Conservation (phyloP, 2,113 vertebrate species). For the Nansenia antarctica region DNA sequence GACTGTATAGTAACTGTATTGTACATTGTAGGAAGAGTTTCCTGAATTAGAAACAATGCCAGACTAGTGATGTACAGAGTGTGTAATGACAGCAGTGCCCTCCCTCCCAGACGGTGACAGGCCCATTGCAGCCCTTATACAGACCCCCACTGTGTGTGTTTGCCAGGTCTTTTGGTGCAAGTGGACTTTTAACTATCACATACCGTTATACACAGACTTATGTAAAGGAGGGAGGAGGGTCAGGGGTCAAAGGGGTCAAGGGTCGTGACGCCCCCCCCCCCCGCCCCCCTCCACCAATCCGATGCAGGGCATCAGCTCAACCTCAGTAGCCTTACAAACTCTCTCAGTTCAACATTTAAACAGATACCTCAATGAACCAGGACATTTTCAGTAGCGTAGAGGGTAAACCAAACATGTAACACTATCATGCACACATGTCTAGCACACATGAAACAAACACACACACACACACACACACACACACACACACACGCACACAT, state of each 20-base stretch:
- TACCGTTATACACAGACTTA: conserved; percentile 36
- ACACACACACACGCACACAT: conserved; percentile 11
- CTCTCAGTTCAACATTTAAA: conserved; percentile 52
- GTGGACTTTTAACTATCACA: conserved; percentile 29
- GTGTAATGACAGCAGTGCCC: conserved; percentile 49
- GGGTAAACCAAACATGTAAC: conserved; percentile 62
- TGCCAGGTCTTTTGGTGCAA: conserved; percentile 2
- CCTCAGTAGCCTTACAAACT: conserved; percentile 73
- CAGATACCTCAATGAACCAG: conserved; percentile 62
- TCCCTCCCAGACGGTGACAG: conserved; percentile 59
- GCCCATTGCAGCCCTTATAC: conserved; percentile 50
- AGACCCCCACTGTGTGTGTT: conserved; percentile 12
- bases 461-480: background rate
- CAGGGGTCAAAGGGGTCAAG: background rate
- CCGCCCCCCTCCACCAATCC: too few relatives aligned
- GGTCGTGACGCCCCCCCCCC: too few relatives aligned
- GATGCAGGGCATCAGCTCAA: conserved; percentile 64
- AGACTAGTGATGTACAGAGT: conserved; percentile 22
- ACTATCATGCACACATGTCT: too few relatives aligned
- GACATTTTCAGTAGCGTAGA: conserved; percentile 54
- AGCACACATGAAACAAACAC: background rate
- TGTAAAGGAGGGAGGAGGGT: conserved; percentile 6
- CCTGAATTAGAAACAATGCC: conserved; percentile 31
- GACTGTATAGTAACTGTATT: conserved; percentile 36
- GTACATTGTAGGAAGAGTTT: conserved; percentile 37